Conservation (phyloP, 1,140 invertebrate genomes). For the Plutomurus gul region DNA sequence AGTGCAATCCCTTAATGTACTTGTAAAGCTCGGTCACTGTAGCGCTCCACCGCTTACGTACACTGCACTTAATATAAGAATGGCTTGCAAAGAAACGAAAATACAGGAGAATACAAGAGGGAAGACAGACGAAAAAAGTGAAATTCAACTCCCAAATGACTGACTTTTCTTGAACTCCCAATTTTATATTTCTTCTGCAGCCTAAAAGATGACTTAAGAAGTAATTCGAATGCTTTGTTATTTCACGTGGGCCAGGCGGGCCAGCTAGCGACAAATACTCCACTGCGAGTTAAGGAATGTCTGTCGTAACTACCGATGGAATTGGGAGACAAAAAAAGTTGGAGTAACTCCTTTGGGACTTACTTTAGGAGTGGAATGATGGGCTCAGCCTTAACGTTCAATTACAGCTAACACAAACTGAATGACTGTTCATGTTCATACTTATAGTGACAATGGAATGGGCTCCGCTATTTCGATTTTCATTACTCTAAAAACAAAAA, state of each 20-base stretch:
- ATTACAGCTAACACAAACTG: slow-evolving; percentile 1
- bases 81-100: not conserved
- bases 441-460: too few relatives aligned
- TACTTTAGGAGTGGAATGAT: not conserved
- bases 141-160: slow-evolving; percentile 9
- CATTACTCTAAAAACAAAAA: not conserved
- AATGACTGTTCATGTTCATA: not conserved
- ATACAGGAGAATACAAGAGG: not conserved
- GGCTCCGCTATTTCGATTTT: not conserved
- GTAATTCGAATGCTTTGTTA: not conserved
- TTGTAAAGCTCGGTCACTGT: too few relatives aligned
- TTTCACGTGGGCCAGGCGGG: not conserved
- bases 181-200: not conserved
- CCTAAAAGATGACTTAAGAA: not conserved
- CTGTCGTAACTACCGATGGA: slow-evolving; percentile 1
- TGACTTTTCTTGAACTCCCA: not conserved
- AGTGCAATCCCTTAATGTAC: too few relatives aligned
- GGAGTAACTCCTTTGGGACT: slow-evolving; percentile 2
- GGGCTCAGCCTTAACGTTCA: not conserved
- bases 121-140: too few relatives aligned
- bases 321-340: slow-evolving; percentile 17
- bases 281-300: not conserved
- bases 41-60: too few relatives aligned
- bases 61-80: too few relatives aligned
- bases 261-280: slow-evolving; percentile 1